Evolutionary conservation across 2,113 vertebrate species (phyloP).

Genomic region (Pangasianodon gigas): DNA sequence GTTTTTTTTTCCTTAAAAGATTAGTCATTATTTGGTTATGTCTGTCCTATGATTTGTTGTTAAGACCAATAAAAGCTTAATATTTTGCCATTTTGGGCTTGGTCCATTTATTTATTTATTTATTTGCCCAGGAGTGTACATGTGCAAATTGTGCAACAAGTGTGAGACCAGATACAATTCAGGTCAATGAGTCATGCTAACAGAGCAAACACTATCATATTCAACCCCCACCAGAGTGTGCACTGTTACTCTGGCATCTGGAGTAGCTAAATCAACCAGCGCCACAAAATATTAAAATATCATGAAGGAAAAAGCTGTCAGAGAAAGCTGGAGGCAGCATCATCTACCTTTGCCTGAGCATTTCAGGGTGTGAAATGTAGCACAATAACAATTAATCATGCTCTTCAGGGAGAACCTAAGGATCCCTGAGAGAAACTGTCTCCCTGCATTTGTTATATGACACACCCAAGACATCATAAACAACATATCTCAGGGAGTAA

Average conservation of each 20-base stretch:
- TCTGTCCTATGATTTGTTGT: no score
- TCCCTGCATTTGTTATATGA: constrained; percentile 51
- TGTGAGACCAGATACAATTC: neutral
- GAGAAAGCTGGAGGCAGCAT: constrained; percentile 34
- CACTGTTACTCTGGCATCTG: neutral
- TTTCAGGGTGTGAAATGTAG: constrained; percentile 40
- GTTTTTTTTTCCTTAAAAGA: no score
- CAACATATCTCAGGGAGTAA: constrained; percentile 42
- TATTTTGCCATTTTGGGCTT: no score
- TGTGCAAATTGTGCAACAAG: neutral
- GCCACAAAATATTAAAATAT: constrained; percentile 45
- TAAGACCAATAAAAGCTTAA: no score
- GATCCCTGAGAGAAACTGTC: constrained; percentile 49
- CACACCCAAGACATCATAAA: constrained; percentile 51
- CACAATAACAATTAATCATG: constrained; percentile 57
- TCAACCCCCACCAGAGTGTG: neutral
- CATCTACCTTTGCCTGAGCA: constrained; percentile 32
- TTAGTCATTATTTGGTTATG: no score
- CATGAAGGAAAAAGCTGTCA: constrained; percentile 48
- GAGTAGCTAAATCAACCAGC: neutral
- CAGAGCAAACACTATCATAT: neutral
- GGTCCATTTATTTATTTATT: no score
- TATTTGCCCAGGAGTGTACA: neutral
- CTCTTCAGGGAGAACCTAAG: constrained; percentile 42
- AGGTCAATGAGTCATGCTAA: neutral